These are phyloP conservation scores for Cyanistes caeruleus DNA, from an alignment of 2,113 vertebrate species.

Conservation along the genomic window DNA sequence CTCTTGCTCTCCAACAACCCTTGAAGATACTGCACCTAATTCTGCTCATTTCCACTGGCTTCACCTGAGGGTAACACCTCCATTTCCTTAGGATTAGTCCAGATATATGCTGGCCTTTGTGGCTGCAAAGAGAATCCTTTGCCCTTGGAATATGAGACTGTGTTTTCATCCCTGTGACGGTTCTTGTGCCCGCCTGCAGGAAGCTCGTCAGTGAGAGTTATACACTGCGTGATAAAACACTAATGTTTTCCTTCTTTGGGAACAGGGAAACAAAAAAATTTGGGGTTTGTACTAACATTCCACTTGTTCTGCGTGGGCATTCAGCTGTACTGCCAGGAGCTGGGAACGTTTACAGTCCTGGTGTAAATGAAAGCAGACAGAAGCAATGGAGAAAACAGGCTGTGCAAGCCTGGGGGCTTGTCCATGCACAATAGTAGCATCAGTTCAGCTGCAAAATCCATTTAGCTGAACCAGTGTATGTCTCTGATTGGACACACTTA, in stretches of 20 bases:
- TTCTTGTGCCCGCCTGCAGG: not conserved
- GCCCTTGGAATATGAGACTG: not conserved
- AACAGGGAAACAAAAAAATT: not conserved
- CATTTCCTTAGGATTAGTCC: not conserved
- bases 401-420: not conserved
- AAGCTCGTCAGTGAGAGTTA: not conserved
- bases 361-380: constrained; percentile 44
- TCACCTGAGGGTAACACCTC: not conserved
- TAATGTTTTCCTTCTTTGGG: not conserved
- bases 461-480: constrained; percentile 37
- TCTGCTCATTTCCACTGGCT: not conserved
- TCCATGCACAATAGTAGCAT: constrained; percentile 24
- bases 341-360: not conserved
- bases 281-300: constrained; percentile 10
- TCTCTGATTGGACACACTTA: constrained; percentile 58
- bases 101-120: not conserved
- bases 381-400: constrained; percentile 21
- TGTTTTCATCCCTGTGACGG: not conserved
- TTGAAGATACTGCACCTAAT: not conserved
- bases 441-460: constrained; percentile 60
- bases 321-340: constrained; percentile 21
- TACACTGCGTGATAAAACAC: not conserved
- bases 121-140: not conserved
- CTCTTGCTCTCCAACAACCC: not conserved
- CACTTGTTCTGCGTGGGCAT: constrained; percentile 46